Evolutionary conservation across 2,888 invertebrate species (phyloP), one percentile per base, ranked within the genome.

Genomic region (Macrosiphum euphorbiae): DNA sequence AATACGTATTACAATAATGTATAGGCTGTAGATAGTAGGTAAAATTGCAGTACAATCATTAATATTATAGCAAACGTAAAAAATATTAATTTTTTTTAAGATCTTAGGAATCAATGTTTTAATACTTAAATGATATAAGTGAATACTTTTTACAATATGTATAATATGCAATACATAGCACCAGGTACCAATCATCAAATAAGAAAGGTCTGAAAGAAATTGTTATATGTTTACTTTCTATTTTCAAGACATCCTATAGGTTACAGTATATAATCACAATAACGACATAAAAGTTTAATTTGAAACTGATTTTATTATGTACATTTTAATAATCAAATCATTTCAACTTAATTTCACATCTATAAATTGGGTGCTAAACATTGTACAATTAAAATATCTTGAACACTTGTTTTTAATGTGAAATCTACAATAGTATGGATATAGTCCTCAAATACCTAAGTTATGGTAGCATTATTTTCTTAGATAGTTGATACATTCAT

Each of bases 181-280:
- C 35, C 16, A 16, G 7, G 35, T 16, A 78, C 35, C 35, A 20
- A 24, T 10, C 47, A 28, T 50, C 86, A 47, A 44, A 47, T 78
- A 78, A 86, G 41, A 85, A 86, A 86, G 86, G 47, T 47, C n/a
- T 28, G 86, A 47, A 86, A 28, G 44, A 86, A 86, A 86, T 86
- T 86, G 86, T 86, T 86, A 50, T 50, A 47, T 47, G 28, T 47
- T 86, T 47, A 86, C 86, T 86, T 86, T 86, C 86, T 86, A 86
- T 86, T 86, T 86, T 86, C 44, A 47, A 86, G 13, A 47, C 47
- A 44, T 44, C 44, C 3, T 86, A 86, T 44, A 26, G 13, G 85
- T 85, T 44, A 44, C 44, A 85, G 28, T 28, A 11, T 85, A 85
- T 85, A 85, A 85, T 85, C 28, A 26, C 28, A 44, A 85, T 85